These are phyloP conservation scores for Agraylea sexmaculata DNA, from an alignment of 1,140 invertebrate genomes.

Conservation along the genomic window DNA sequence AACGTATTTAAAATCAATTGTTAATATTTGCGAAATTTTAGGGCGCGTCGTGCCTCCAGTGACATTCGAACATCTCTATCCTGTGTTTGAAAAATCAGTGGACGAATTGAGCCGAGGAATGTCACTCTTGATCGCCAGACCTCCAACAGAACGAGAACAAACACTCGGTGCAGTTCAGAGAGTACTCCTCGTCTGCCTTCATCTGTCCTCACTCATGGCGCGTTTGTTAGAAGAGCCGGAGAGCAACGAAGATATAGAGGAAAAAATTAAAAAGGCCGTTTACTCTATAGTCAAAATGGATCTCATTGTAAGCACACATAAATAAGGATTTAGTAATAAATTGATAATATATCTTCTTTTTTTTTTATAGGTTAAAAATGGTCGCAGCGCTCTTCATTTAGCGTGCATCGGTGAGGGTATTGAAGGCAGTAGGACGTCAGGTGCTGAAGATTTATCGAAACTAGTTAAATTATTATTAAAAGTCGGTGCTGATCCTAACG, in stretches of 20 bases:
- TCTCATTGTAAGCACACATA: constrained; percentile 54
- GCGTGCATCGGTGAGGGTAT: constrained; percentile 53
- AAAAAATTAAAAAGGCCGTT: constrained; percentile 47
- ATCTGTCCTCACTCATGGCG: constrained; percentile 65
- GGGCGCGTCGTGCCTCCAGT: constrained; percentile 66
- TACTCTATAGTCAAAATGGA: constrained; percentile 60
- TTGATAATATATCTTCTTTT: constrained; percentile 2
- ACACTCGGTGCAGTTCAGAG: constrained; percentile 69
- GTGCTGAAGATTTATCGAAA: constrained; percentile 41
- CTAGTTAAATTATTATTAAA: constrained; percentile 67
- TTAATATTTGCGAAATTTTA: constrained; percentile 17
- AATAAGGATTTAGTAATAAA: constrained; percentile 1
- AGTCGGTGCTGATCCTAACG: constrained; percentile 71
- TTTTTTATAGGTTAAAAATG: constrained; percentile 44
- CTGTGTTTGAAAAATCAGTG: constrained; percentile 70
- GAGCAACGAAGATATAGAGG: constrained; percentile 40
- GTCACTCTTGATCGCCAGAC: constrained; percentile 37
- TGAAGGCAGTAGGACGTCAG: constrained; percentile 17
- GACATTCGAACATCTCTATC: constrained; percentile 66
- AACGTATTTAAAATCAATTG: background rate
- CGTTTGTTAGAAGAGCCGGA: constrained; percentile 44
- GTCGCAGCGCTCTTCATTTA: constrained; percentile 71
- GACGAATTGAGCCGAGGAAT: constrained; percentile 50
- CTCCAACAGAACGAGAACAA: constrained; percentile 48
- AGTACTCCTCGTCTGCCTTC: constrained; percentile 75